phyloP scores from a whole-genome alignment of 2,888 invertebrate species.

The Chorisops tibialis region DNA sequence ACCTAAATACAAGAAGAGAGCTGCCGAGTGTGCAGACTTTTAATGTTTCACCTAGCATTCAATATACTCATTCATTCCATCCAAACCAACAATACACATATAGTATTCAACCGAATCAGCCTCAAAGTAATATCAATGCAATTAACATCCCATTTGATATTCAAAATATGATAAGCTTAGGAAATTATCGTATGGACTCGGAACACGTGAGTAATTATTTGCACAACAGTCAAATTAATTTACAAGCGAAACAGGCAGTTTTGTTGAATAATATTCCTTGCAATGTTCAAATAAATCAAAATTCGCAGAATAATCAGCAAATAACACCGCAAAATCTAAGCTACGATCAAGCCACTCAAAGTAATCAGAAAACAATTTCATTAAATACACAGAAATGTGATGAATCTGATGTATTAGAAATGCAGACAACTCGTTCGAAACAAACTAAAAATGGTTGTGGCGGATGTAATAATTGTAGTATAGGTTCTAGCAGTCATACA shows the following conservation, averaged over 20 bases:
- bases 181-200: slow-evolving; percentile 34
- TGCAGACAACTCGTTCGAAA: neutral
- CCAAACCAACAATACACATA: slow-evolving; percentile 30
- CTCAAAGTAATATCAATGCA: slow-evolving; percentile 21
- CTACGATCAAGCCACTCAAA: neutral
- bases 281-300: slow-evolving; percentile 13
- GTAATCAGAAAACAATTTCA: neutral
- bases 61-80: slow-evolving; percentile 32
- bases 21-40: slow-evolving; percentile 23
- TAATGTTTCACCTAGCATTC: slow-evolving; percentile 30
- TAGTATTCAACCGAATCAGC: slow-evolving; percentile 28
- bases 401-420: neutral
- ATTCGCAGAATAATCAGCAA: neutral
- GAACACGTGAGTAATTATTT: slow-evolving; percentile 33
- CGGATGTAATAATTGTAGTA: neutral
- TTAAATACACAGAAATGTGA: no score
- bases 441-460: neutral
- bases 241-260: slow-evolving; percentile 34
- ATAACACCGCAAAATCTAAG: neutral
- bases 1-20: slow-evolving; percentile 26
- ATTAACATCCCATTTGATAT: slow-evolving; percentile 30
- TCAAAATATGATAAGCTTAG: slow-evolving; percentile 33
- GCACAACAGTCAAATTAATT: slow-evolving; percentile 35
- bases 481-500: neutral
- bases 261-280: slow-evolving; percentile 28